These are phyloP conservation scores for Anticlea derivata DNA, from an alignment of 2,888 invertebrate genomes.

Conservation along the genomic window DNA sequence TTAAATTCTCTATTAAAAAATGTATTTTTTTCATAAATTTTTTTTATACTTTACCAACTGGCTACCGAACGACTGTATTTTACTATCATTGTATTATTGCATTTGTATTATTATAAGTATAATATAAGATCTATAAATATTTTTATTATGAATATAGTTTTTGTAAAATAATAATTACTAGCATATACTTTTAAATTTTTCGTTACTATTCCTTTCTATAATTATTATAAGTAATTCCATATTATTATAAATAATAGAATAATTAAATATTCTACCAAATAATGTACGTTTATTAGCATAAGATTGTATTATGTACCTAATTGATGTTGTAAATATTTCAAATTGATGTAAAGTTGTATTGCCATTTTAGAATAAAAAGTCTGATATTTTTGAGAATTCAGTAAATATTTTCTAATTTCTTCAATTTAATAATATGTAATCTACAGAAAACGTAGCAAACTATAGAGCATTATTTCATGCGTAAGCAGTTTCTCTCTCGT, in stretches of 20 bases:
- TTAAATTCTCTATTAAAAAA: too few species aligned
- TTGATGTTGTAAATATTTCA: constrained; percentile 16
- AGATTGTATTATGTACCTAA: constrained; percentile 27
- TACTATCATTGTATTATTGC: too few species aligned
- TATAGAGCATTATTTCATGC: too few species aligned
- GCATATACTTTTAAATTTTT: background rate
- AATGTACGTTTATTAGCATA: constrained; percentile 21
- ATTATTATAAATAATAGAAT: constrained; percentile 22
- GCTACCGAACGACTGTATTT: too few species aligned
- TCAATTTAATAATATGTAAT: background rate
- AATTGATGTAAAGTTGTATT: constrained; percentile 8
- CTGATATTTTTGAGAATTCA: constrained; percentile 8
- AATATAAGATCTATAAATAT: too few species aligned
- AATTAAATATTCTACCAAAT: constrained; percentile 32
- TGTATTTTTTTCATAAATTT: too few species aligned
- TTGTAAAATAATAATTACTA: too few species aligned
- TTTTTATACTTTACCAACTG: too few species aligned
- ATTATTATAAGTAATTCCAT: constrained; percentile 3
- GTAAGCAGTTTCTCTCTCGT: too few species aligned
- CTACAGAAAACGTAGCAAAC: too few species aligned
- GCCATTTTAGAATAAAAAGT: constrained; percentile 11
- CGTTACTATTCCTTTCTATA: background rate
- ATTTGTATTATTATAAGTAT: too few species aligned
- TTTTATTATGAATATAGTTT: too few species aligned
- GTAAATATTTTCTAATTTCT: background rate